Evolutionary conservation across 2,888 invertebrate species (phyloP).

Genomic region (Chymomyza amoena): DNA sequence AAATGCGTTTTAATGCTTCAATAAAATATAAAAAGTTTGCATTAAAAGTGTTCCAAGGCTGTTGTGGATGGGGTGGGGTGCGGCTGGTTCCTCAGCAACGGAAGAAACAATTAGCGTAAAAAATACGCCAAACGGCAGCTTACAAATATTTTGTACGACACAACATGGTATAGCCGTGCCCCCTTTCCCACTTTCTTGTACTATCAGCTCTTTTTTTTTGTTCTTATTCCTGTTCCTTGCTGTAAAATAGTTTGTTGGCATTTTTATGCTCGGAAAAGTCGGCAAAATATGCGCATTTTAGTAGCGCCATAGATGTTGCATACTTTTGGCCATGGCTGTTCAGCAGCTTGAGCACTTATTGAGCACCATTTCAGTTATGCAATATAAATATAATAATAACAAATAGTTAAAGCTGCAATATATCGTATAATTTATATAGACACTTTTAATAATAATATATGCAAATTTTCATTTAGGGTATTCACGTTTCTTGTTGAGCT

Average conservation of each 20-base stretch:
- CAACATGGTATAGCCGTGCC: not conserved
- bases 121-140: slow-evolving; percentile 40
- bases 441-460: too few relatives aligned
- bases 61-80: not conserved
- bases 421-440: too few relatives aligned
- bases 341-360: not conserved
- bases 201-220: not conserved
- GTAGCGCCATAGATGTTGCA: slow-evolving; percentile 22
- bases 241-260: slow-evolving; percentile 44
- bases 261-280: slow-evolving; percentile 52
- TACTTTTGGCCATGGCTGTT: not conserved
- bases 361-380: not conserved
- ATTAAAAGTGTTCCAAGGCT: slow-evolving; percentile 53
- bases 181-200: not conserved
- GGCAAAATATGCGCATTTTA: slow-evolving; percentile 33
- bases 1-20: slow-evolving; percentile 76
- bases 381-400: not conserved
- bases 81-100: not conserved
- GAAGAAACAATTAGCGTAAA: slow-evolving; percentile 78
- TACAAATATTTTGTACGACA: slow-evolving; percentile 34
- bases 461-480: too few relatives aligned
- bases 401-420: too few relatives aligned
- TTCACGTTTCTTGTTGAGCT: too few relatives aligned
- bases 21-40: slow-evolving; percentile 75
- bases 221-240: slow-evolving; percentile 14